Evolutionary conservation across 2,113 vertebrate genomes (phyloP), one percentile per base, ranked within the genome.

Genomic region (Trichechus manatus): DNA sequence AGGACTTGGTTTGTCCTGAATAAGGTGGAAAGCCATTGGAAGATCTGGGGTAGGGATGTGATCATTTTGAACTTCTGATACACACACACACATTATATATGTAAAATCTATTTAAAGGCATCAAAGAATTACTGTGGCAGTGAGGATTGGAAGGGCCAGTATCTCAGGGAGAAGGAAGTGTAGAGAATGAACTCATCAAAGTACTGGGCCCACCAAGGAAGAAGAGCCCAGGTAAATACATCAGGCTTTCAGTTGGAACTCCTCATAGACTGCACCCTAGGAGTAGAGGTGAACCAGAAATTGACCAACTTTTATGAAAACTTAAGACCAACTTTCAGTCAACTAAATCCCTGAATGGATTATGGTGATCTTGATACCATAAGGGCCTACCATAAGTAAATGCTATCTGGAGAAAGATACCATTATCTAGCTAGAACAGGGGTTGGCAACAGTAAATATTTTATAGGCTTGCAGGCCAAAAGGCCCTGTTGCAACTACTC

Each of bases 1-100:
- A 96, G 50, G 29, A 85, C 22, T 33, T 96, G 15, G 6, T 42
- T 72, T 88, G 50, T 89, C 87, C 78, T 93, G 78, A 91, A 27
- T 82, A 25, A 97, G 29, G 83, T 75, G 36, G 81, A 86, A 87
- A 91, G 74, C 33, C 85, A 81, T 2, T 89, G 39, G 75, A 53
- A 23, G 91, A 84, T 94, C 31, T 91, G 59, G 64, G 33, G 39
- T 84, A 75, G 39, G 42, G 29, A 85, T 83, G 31, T 70, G 50
- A 85, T 87, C 25, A 85, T 9, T 33, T 78, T 85, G 36, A 95
- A 72, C 74, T 90, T 87, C n/a, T 85, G 2, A 61, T 5, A 84
- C 81, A 70, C 6, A 50, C 14, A 80, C 7, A 44, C 25, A 50
- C 47, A 86, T 53, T 59, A 61, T 61, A 61, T 9, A 63, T 9